These are phyloP conservation scores for Brachypteracias leptosomus DNA, from an alignment of 2,113 vertebrate species.

Conservation along the genomic window DNA sequence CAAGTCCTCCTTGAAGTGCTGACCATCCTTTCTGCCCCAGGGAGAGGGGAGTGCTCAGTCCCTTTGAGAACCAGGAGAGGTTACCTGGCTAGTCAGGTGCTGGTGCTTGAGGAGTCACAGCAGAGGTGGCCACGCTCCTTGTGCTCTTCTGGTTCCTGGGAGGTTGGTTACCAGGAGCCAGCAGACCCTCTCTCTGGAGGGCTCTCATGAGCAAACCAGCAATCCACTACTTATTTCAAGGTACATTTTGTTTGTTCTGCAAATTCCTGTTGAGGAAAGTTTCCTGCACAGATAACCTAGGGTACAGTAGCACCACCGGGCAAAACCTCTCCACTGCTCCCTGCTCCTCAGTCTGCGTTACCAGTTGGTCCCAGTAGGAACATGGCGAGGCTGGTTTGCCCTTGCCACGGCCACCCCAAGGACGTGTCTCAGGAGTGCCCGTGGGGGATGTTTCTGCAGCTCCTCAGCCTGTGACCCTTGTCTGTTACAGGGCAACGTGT, in stretches of 20 bases:
- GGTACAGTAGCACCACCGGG: accelerated
- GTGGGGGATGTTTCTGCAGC: accelerated
- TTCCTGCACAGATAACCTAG: accelerated
- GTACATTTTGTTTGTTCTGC: background rate
- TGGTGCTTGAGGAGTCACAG: no score
- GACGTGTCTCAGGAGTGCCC: accelerated
- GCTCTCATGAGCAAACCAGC: background rate
- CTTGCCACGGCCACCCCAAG: accelerated
- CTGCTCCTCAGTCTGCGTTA: accelerated
- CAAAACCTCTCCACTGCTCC: accelerated
- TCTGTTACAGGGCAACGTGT: conserved; percentile 89
- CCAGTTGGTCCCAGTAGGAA: accelerated
- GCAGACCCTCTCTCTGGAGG: background rate
- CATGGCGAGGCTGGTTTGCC: accelerated
- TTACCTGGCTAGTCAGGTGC: accelerated
- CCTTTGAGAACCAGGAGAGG: background rate
- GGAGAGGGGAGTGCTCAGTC: background rate
- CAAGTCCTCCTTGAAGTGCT: background rate
- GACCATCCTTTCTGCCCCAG: accelerated
- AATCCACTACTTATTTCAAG: background rate
- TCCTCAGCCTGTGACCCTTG: background rate
- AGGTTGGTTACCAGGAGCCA: background rate
- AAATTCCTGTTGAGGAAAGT: background rate
- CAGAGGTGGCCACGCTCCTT: no score
- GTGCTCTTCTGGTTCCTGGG: background rate